Conservation (phyloP, 2,113 vertebrate species). For the Numenius arquata region DNA sequence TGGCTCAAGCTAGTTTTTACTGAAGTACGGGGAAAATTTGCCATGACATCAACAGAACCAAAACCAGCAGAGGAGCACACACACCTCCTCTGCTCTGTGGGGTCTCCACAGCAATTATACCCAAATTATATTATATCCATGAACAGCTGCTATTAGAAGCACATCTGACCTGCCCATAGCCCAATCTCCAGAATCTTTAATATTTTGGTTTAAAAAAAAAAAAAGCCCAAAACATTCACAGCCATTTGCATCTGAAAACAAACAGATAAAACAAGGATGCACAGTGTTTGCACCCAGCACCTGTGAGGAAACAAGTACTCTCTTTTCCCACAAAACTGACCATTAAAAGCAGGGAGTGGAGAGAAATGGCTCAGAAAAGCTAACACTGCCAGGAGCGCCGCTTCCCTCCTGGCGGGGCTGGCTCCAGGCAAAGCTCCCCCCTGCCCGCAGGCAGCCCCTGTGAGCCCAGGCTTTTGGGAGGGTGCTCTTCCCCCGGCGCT, state of each 20-base stretch:
- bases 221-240: neutral
- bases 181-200: neutral
- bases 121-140: neutral
- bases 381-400: rapidly evolving
- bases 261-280: neutral
- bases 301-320: neutral
- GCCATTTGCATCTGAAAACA: neutral
- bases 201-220: neutral
- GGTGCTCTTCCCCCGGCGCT: rapidly evolving
- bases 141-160: neutral
- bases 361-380: neutral
- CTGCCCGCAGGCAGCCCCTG: neutral
- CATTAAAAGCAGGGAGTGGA: neutral
- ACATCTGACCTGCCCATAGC: neutral
- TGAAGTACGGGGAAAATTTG: neutral
- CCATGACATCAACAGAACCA: neutral
- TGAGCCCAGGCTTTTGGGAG: neutral
- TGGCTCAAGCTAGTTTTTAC: neutral
- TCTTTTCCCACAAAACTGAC: neutral
- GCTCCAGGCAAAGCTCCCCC: neutral
- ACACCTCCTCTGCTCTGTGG: neutral
- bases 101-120: neutral
- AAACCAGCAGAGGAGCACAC: neutral
- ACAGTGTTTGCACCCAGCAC: neutral
- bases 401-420: neutral